phyloP scores from a whole-genome alignment of 2,888 invertebrate species.

The Abrostola triplasia region DNA sequence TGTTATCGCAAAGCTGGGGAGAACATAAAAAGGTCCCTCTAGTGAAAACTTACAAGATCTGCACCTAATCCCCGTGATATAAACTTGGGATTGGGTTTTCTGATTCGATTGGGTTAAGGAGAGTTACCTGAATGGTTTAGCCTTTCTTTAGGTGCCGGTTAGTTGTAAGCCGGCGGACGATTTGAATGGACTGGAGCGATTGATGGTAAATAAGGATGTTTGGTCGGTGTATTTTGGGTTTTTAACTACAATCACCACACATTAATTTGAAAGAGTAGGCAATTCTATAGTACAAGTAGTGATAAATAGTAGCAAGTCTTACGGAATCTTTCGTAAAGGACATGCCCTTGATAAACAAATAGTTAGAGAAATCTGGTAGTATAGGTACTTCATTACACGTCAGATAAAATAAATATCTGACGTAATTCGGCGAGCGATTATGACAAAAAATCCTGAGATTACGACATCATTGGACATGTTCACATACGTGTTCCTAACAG shows the following conservation, averaged over 20 bases:
- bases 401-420: too few relatives aligned
- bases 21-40: conserved; percentile 32
- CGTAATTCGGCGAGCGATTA: too few relatives aligned
- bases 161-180: conserved; percentile 37
- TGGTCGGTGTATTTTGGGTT: not conserved
- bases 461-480: too few relatives aligned
- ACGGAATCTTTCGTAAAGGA: too few relatives aligned
- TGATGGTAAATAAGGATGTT: conserved; percentile 1
- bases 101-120: conserved; percentile 18
- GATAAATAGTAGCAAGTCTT: too few relatives aligned
- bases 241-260: not conserved
- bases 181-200: conserved; percentile 4
- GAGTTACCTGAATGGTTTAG: conserved; percentile 33
- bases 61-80: conserved; percentile 45
- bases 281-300: too few relatives aligned
- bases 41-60: conserved; percentile 26
- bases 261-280: not conserved
- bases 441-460: too few relatives aligned
- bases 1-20: conserved; percentile 29
- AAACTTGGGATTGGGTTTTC: conserved; percentile 28
- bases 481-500: not conserved
- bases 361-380: too few relatives aligned
- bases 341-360: too few relatives aligned
- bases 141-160: conserved; percentile 15
- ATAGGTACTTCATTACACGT: too few relatives aligned